These are phyloP conservation scores for Leptodactylus fuscus DNA, from an alignment of 2,113 vertebrate species.

Conservation along the genomic window DNA sequence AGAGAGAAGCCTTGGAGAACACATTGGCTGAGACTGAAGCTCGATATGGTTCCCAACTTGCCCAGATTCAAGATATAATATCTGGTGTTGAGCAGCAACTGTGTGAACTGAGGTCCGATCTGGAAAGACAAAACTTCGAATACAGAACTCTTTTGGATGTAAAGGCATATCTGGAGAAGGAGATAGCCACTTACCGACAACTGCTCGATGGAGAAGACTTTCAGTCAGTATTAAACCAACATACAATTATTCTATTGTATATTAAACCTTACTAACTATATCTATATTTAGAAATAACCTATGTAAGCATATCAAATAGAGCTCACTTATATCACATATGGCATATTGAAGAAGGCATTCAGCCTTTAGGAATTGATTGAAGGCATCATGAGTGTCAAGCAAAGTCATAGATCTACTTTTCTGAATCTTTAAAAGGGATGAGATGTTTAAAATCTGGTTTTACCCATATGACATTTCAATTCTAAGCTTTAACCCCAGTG, in stretches of 20 bases:
- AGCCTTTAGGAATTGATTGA: neutral
- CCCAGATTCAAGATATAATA: conserved; percentile 69
- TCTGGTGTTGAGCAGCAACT: conserved; percentile 70
- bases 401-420: conserved; percentile 5
- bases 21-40: conserved; percentile 73
- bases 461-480: neutral
- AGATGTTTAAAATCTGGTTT: conserved; percentile 18
- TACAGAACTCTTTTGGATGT: conserved; percentile 69
- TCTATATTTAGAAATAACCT: too few relatives aligned
- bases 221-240: neutral
- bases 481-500: conserved; percentile 62
- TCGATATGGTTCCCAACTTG: conserved; percentile 69
- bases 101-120: conserved; percentile 66
- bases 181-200: conserved; percentile 55
- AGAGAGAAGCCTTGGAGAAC: conserved; percentile 77
- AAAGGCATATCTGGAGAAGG: conserved; percentile 56
- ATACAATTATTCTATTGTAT: neutral
- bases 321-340: neutral
- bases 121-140: conserved; percentile 71
- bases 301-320: conserved; percentile 29
- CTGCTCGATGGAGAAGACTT: conserved; percentile 38
- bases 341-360: neutral
- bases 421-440: neutral
- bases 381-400: conserved; percentile 33
- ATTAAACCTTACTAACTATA: neutral